phyloP scores from a whole-genome alignment of 2,888 invertebrate genomes.

The Gerris lacustris region DNA sequence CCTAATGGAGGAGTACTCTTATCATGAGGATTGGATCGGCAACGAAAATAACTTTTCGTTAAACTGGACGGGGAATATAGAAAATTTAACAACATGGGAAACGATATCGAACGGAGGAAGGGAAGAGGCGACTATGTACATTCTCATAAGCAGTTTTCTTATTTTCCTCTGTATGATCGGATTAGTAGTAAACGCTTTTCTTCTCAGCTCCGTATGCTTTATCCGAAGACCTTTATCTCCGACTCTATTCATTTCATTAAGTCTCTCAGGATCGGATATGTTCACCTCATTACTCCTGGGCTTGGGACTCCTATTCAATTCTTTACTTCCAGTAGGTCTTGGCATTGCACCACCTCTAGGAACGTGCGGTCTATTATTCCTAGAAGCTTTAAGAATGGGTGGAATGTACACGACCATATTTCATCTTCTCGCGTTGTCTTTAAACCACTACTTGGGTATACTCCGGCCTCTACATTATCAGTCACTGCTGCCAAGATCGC shows the following conservation, averaged over 20 bases:
- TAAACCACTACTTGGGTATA: slow-evolving; percentile 56
- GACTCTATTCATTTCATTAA: slow-evolving; percentile 34
- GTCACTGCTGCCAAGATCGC: slow-evolving; percentile 45
- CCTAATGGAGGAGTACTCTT: not conserved
- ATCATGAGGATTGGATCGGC: not conserved
- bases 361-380: slow-evolving; percentile 32
- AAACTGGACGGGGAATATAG: not conserved
- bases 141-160: slow-evolving; percentile 28
- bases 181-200: slow-evolving; percentile 43
- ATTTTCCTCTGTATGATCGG: slow-evolving; percentile 43
- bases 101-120: not conserved
- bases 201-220: slow-evolving; percentile 45
- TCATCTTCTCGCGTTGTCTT: slow-evolving; percentile 49
- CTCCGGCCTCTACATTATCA: slow-evolving; percentile 49
- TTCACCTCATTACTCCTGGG: slow-evolving; percentile 43
- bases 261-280: slow-evolving; percentile 27
- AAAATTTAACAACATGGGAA: not conserved
- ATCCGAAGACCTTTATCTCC: slow-evolving; percentile 45
- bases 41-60: not conserved
- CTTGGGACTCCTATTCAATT: slow-evolving; percentile 43
- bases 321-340: slow-evolving; percentile 39
- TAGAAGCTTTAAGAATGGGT: slow-evolving; percentile 44
- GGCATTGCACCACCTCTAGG: slow-evolving; percentile 14
- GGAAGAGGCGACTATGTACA: not conserved
- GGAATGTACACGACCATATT: slow-evolving; percentile 50